These are phyloP conservation scores for Gambusia yucatana DNA, from an alignment of 2,797 vertebrate genomes.

Conservation along the genomic window DNA sequence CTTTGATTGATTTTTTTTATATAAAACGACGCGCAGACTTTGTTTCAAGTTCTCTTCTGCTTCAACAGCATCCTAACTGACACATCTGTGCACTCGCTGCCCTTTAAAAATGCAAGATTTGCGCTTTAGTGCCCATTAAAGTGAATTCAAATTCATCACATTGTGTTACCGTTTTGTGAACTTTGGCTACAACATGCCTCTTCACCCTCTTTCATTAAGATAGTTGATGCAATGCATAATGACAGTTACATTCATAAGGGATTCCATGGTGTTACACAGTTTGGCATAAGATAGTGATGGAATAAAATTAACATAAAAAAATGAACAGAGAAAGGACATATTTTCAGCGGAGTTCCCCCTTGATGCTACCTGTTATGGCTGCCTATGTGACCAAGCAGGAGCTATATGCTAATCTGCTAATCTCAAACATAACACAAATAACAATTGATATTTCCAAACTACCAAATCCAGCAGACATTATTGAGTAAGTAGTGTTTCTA, in stretches of 20 bases:
- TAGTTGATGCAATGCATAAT: conserved; percentile 12
- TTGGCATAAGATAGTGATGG: background rate
- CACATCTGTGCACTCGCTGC: conserved; percentile 10
- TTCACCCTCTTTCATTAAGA: conserved; percentile 25
- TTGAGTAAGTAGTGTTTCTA: background rate
- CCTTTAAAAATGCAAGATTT: conserved; percentile 44
- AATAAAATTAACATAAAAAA: conserved; percentile 15
- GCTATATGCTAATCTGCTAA: background rate
- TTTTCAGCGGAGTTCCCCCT: background rate
- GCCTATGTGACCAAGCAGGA: background rate
- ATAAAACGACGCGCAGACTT: conserved; percentile 7
- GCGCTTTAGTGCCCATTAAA: conserved; percentile 30
- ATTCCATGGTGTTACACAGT: conserved; percentile 2
- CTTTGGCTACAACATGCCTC: background rate
- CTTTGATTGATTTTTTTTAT: conserved; percentile 22
- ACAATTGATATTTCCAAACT: background rate
- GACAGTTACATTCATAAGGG: conserved; percentile 6
- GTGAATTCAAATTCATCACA: conserved; percentile 49
- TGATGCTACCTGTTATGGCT: background rate
- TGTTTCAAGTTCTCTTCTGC: conserved; percentile 1
- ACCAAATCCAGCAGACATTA: background rate
- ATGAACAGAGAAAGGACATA: background rate
- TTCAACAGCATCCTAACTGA: conserved; percentile 20
- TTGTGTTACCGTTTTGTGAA: conserved; percentile 29
- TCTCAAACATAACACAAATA: background rate